Evolutionary conservation across 2,888 invertebrate species (phyloP).

Genomic region (Phlogophora meticulosa): DNA sequence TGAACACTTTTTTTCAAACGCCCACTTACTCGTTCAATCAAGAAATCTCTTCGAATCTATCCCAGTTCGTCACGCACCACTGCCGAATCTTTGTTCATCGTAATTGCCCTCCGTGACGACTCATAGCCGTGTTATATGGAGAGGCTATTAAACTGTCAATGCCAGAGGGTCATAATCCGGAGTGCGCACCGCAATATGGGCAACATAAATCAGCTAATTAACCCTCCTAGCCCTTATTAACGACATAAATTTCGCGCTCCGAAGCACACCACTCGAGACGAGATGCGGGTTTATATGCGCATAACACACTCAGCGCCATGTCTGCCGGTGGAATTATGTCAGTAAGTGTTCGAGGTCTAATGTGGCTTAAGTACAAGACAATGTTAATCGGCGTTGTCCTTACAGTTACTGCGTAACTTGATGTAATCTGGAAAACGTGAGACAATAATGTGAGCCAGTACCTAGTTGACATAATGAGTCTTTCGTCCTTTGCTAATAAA

Average conservation of each 20-base stretch:
- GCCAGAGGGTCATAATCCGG: constrained; percentile 81
- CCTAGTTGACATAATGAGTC: constrained; percentile 21
- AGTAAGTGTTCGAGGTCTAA: constrained; percentile 62
- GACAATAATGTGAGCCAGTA: constrained; percentile 40
- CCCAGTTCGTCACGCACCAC: constrained; percentile 71
- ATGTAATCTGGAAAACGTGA: constrained; percentile 54
- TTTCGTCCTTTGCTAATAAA: constrained; percentile 39
- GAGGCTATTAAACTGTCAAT: constrained; percentile 86
- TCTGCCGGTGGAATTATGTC: constrained; percentile 64
- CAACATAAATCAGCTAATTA: constrained; percentile 90
- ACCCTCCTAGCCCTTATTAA: constrained; percentile 88
- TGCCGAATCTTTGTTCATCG: constrained; percentile 75
- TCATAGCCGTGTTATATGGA: constrained; percentile 68
- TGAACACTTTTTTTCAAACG: constrained; percentile 44
- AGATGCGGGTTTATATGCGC: constrained; percentile 84
- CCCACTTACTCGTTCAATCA: constrained; percentile 53
- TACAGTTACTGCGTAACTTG: constrained; percentile 66
- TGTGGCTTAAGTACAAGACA: constrained; percentile 69
- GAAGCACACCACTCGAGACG: constrained; percentile 83
- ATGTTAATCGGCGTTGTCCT: constrained; percentile 70
- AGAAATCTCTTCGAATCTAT: constrained; percentile 60
- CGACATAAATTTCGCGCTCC: constrained; percentile 88
- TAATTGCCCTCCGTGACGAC: constrained; percentile 72
- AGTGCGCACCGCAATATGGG: constrained; percentile 84
- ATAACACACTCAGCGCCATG: constrained; percentile 76